These are phyloP conservation scores for Eretmocerus hayati DNA, from an alignment of 2,888 invertebrate species.

Conservation along the genomic window DNA sequence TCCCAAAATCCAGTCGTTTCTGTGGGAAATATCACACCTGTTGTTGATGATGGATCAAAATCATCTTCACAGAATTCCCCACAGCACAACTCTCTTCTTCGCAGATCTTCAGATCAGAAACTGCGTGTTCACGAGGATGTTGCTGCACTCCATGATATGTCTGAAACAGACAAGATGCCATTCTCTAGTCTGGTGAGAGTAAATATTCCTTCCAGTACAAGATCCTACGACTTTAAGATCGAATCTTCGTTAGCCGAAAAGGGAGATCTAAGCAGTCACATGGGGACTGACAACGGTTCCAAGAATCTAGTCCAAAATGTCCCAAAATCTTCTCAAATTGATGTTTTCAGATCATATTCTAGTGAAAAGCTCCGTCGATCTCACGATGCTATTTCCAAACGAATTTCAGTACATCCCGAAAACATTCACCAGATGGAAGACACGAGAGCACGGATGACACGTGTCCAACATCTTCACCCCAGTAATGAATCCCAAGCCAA, in stretches of 20 bases:
- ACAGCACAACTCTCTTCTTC: neutral
- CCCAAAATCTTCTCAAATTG: too few species aligned
- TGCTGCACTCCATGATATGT: neutral
- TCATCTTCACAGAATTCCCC: too few species aligned
- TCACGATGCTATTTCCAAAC: neutral
- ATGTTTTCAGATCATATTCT: too few species aligned
- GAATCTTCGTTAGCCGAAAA: neutral
- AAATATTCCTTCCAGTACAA: neutral
- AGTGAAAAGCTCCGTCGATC: constrained; percentile 2
- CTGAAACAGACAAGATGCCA: neutral
- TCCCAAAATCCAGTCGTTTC: constrained; percentile 1
- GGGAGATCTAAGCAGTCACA: neutral
- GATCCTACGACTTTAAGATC: neutral
- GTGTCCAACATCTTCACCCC: neutral
- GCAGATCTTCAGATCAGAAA: neutral
- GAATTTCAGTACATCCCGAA: constrained; percentile 11
- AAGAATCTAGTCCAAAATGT: constrained; percentile 2
- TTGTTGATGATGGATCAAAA: neutral
- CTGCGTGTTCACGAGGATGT: neutral
- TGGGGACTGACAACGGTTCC: neutral
- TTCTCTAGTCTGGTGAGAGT: neutral
- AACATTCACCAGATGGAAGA: too few species aligned
- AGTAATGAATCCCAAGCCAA: constrained; percentile 6
- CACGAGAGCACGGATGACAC: neutral
- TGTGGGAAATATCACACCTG: neutral